These are phyloP conservation scores for Macrosiphum euphorbiae DNA, from an alignment of 2,888 invertebrate genomes.

Conservation along the genomic window DNA sequence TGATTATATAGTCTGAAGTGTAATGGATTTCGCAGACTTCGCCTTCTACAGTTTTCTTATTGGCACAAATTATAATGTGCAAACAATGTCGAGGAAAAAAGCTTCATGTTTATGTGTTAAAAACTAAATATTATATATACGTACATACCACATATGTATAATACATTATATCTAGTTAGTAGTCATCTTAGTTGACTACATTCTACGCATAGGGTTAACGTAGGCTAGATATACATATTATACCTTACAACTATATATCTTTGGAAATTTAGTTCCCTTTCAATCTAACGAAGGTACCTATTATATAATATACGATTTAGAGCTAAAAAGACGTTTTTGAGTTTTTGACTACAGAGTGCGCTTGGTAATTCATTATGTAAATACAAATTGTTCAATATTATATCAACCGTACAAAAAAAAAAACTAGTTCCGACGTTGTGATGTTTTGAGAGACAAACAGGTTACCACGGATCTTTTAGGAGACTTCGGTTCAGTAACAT, in stretches of 20 bases:
- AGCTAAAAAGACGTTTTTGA: slow-evolving; percentile 3
- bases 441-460: not conserved
- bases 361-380: not conserved
- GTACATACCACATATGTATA: not conserved
- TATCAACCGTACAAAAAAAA: not conserved
- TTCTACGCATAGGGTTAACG: not conserved
- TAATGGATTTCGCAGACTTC: not conserved
- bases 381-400: not conserved
- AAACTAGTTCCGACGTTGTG: not conserved
- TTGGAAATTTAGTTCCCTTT: not conserved
- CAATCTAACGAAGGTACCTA: not conserved
- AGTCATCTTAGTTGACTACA: not conserved
- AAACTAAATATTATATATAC: not conserved
- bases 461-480: not conserved
- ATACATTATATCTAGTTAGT: no score
- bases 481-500: not conserved
- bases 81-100: not conserved
- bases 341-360: not conserved
- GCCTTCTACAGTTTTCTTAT: not conserved
- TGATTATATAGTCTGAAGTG: not conserved
- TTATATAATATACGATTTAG: not conserved
- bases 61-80: not conserved
- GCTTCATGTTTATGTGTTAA: not conserved
- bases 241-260: not conserved
- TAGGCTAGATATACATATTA: not conserved